Evolutionary conservation across 2,113 vertebrate species (phyloP), one percentile per base, ranked within the genome.

Genomic region (Burhinus oedicnemus): DNA sequence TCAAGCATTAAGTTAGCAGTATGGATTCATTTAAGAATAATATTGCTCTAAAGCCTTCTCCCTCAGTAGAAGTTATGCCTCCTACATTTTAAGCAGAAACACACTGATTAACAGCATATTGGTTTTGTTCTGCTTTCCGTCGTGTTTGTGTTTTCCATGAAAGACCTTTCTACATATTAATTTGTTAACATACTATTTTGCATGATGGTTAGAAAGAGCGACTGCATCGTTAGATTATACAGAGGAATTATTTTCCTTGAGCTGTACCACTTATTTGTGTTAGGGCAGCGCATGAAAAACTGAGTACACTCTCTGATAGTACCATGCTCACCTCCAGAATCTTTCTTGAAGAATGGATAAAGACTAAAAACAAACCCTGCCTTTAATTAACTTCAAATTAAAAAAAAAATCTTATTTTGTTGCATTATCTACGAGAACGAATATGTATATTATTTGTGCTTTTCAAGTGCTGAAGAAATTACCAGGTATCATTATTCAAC

Each of bases 401-500:
- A 3, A 22, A 25, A 62, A 71, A 27, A 54, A 49, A 0, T 55
- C 9, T 17, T 32, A 49, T 45, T 84, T 66, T 60, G 22, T 47
- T 83, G 6, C 6, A 26, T 21, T 77, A 77, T 51, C 23, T 92
- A 2, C 70, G 12, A 54, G 49, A 96, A 69, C 82, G 58, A 72
- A 85, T 75, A 88, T 65, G 21, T 16, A 9, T 80, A 25, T 66
- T 81, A 91, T 95, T 93, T 90, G 23, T 70, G 49, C 34, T 83
- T 80, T 97, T 87, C 80, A 89, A 93, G 38, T 81, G 26, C n/a
- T 51, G 83, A 81, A 91, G 55, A 97, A 97, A 94, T 96, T 94
- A 65, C 69, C 65, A 62, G 60, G 30, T 90, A 94, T 93, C 66
- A 65, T 90, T 92, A 86, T 95, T 94, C 90, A 90, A 38, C 87